Evolutionary conservation across 1,140 invertebrate genomes (phyloP).

Genomic region (Procambarus clarkii): DNA sequence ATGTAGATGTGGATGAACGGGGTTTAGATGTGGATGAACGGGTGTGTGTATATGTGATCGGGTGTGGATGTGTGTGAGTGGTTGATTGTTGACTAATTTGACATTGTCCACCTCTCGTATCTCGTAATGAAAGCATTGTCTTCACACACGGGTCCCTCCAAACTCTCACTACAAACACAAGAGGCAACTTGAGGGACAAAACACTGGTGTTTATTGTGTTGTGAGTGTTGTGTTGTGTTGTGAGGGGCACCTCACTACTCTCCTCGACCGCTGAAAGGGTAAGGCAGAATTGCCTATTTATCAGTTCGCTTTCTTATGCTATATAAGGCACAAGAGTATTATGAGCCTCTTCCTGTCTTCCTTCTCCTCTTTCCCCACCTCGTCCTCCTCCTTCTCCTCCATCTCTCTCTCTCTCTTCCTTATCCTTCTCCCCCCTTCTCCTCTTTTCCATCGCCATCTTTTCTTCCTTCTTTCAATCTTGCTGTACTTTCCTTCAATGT

Average conservation of each 20-base stretch:
- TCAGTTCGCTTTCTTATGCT: neutral
- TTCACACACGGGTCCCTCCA: too few species aligned
- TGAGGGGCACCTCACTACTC: neutral
- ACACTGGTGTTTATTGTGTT: too few species aligned
- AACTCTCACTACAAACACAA: too few species aligned
- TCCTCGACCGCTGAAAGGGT: neutral
- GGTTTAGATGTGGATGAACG: neutral
- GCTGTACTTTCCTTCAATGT: neutral
- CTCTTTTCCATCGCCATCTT: neutral
- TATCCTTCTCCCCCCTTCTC: neutral
- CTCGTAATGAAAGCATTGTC: neutral
- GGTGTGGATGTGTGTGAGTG: neutral
- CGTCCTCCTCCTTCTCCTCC: neutral
- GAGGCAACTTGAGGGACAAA: too few species aligned
- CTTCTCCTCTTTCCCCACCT: neutral
- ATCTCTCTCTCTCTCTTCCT: neutral
- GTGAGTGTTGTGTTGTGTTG: too few species aligned
- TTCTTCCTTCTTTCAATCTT: neutral
- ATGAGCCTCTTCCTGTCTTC: neutral
- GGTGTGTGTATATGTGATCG: neutral
- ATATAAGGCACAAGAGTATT: neutral
- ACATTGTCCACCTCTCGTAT: neutral
- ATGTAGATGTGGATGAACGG: too few species aligned
- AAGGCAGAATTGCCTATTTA: neutral
- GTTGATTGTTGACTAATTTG: neutral